phyloP scores from a whole-genome alignment of 2,888 invertebrate genomes.

The Trissoscelio sp. region DNA sequence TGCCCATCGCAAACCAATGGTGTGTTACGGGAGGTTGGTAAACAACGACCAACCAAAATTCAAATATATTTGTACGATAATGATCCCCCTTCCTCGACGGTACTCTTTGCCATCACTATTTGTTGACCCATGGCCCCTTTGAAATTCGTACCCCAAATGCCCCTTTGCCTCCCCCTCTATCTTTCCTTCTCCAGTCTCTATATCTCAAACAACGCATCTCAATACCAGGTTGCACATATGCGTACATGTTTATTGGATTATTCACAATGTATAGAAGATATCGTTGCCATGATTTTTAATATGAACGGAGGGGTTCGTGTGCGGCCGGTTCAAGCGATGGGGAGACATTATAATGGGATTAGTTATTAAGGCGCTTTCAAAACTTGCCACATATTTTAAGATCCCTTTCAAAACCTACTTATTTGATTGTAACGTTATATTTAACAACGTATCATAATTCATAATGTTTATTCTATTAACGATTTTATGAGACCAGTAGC shows the following conservation, averaged over 20 bases:
- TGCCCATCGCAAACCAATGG: slow-evolving; percentile 73
- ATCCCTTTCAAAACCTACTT: slow-evolving; percentile 63
- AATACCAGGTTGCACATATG: slow-evolving; percentile 63
- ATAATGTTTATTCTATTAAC: slow-evolving; percentile 55
- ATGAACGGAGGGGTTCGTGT: slow-evolving; percentile 65
- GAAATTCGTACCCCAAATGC: slow-evolving; percentile 21
- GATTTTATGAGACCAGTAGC: slow-evolving; percentile 25
- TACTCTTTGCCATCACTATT: neutral
- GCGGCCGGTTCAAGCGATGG: slow-evolving; percentile 64
- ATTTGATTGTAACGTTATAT: slow-evolving; percentile 70
- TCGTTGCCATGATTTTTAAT: slow-evolving; percentile 81
- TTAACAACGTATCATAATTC: slow-evolving; percentile 67
- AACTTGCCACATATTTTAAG: slow-evolving; percentile 67
- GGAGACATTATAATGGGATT: slow-evolving; percentile 77
- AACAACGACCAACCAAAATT: slow-evolving; percentile 72
- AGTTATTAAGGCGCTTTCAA: slow-evolving; percentile 74
- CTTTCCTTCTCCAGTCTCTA: neutral
- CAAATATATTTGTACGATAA: slow-evolving; percentile 77
- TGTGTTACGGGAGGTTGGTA: slow-evolving; percentile 69
- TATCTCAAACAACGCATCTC: slow-evolving; percentile 33
- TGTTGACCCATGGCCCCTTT: slow-evolving; percentile 9
- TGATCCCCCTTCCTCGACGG: slow-evolving; percentile 62
- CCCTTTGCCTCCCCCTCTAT: neutral
- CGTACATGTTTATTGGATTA: slow-evolving; percentile 75
- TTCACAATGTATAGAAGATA: slow-evolving; percentile 77